Percentiles rank a stretch among this genome's conserved stretches.
Conservation (phyloP, 2,888 invertebrate species). For the Volucella bombylans region DNA sequence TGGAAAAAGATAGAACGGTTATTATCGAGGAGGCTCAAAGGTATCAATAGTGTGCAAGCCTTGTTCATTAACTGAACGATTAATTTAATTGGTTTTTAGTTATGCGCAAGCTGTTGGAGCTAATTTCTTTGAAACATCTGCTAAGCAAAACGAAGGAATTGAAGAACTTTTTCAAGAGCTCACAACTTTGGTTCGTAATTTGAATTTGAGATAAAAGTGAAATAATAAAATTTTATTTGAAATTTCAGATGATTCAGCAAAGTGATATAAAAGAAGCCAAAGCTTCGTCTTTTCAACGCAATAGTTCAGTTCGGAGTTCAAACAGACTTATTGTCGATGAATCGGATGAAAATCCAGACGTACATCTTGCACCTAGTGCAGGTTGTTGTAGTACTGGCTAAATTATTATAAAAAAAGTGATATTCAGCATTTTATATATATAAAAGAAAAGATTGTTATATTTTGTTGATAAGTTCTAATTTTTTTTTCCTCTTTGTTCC, state of each 20-base stretch:
- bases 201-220: not conserved
- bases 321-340: conserved; percentile 76
- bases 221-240: not conserved
- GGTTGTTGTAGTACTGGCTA: conserved; percentile 74
- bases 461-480: conserved; percentile 60
- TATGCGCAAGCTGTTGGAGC: conserved; percentile 96
- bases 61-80: not conserved
- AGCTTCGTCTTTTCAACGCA: conserved; percentile 71
- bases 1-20: conserved; percentile 95
- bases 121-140: conserved; percentile 95
- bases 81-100: conserved; percentile 83
- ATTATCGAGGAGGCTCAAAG: conserved; percentile 92
- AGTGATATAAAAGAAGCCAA: conserved; percentile 64
- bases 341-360: conserved; percentile 70
- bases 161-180: conserved; percentile 95
- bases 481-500: conserved; percentile 21
- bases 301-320: conserved; percentile 74
- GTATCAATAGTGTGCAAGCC: conserved; percentile 83
- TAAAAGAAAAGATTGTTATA: conserved; percentile 50
- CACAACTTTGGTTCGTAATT: conserved; percentile 87
- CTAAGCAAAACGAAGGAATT: conserved; percentile 94
- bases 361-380: conserved; percentile 39
- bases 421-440: conserved; percentile 65
- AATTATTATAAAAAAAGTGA: conserved; percentile 57
- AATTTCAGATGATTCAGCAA: conserved; percentile 56